Conservation (phyloP, 2,113 vertebrate genomes). For the Leuciscus idus region DNA sequence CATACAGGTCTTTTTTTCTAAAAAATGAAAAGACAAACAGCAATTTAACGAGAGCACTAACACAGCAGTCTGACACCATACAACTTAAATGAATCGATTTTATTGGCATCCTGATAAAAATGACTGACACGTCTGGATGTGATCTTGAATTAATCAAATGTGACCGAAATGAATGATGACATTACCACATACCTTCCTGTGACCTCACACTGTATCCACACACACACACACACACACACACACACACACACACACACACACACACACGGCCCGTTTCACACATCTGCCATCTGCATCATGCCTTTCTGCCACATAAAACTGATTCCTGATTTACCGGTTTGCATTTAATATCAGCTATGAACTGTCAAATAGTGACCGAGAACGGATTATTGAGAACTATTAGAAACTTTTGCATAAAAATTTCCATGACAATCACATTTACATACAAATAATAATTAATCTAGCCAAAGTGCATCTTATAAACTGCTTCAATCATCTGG, state of each 20-base stretch:
- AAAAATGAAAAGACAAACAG: too few species aligned
- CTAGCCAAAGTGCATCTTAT: not conserved
- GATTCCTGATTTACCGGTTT: not conserved
- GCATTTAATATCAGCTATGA: not conserved
- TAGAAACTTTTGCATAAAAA: not conserved
- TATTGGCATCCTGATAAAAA: constrained; percentile 53
- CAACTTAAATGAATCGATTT: constrained; percentile 23
- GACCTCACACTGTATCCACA: not conserved
- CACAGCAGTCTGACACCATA: not conserved
- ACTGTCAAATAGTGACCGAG: not conserved
- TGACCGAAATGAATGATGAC: constrained; percentile 25
- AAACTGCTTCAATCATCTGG: too few species aligned
- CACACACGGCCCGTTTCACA: not conserved
- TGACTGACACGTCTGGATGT: constrained; percentile 27
- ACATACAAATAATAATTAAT: not conserved
- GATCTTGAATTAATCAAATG: constrained; percentile 27
- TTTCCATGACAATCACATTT: not conserved
- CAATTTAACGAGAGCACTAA: not conserved
- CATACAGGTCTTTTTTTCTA: not conserved
- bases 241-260: not conserved
- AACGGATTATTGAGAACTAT: not conserved
- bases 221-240: not conserved
- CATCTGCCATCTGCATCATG: constrained; percentile 12
- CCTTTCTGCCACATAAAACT: not conserved
- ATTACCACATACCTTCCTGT: not conserved